Evolutionary conservation across 2,113 vertebrate species (phyloP), one percentile per base, ranked within the genome.

Genomic region (Phalacrocorax aristotelis): DNA sequence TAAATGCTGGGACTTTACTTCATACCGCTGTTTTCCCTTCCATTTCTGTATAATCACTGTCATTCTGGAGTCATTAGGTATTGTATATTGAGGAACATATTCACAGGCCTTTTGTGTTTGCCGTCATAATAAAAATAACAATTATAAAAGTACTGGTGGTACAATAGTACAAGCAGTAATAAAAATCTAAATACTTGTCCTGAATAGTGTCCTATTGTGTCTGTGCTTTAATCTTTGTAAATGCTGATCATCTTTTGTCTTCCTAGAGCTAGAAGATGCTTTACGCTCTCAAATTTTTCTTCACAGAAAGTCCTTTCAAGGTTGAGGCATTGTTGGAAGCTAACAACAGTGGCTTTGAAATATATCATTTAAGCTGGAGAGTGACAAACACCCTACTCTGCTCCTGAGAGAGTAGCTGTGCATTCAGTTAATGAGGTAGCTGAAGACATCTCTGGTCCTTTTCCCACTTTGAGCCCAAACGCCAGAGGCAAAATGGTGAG

Each of bases 61-160:
- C 74, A 91, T 94, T 96, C 93, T 89, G 54, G 72, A 87, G 38
- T 91, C 38, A 94, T 20, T 26, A 83, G 57, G n/a, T 81, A 93
- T 96, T 97, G 83, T 96, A 66, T 76, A 84, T 60, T 6, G 7
- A 79, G 78, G 60, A 85, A 49, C 42, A 79, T 69, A 82, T 92
- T 97, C 89, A 85, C 74, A 88, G 54, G 70, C 12, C 77, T 97
- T 97, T 95, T 96, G 80, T 97, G 85, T 62, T 94, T 92, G 72
- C 69, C 57, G 72, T 95, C 64, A 42, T 87, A 34, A 93, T 68
- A 42, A 82, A 66, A 83, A 90, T 26, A 82, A 74, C 40, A 90
- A 72, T 71, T 89, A 62, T 65, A 94, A 66, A 89, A 97, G 58
- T 86, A 66, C 36, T 80, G 66, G 88, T 83, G 42, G 68, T 71